phyloP scores from a whole-genome alignment of 2,113 vertebrate genomes.

The Epinephelus cyanopodus region DNA sequence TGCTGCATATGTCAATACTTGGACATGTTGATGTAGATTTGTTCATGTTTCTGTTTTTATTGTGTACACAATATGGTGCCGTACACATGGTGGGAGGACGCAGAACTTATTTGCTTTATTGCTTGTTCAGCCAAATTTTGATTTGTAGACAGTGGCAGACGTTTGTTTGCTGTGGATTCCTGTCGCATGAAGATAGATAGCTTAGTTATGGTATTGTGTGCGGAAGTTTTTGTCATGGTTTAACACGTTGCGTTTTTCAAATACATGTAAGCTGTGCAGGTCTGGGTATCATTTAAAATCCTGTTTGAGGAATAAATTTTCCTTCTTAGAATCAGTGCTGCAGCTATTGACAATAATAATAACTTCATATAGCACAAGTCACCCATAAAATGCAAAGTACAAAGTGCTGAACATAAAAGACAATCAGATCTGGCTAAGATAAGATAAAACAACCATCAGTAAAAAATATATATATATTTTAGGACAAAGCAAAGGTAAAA shows the following conservation, averaged over 20 bases:
- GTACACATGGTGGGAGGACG: neutral
- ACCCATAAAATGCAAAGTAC: no score
- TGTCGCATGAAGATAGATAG: neutral
- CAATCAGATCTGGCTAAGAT: no score
- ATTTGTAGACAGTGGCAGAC: neutral
- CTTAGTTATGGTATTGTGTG: neutral
- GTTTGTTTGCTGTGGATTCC: neutral
- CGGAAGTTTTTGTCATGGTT: neutral
- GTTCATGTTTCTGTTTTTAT: conserved; percentile 20
- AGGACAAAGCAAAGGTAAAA: no score
- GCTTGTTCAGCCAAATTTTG: conserved; percentile 7
- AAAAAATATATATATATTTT: no score
- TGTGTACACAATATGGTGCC: neutral
- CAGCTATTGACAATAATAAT: no score
- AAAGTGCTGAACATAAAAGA: no score
- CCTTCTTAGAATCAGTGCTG: neutral
- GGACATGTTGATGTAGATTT: conserved; percentile 16
- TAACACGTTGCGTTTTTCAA: neutral
- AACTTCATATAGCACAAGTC: no score
- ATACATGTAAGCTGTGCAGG: neutral
- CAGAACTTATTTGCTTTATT: neutral
- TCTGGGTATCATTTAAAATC: neutral
- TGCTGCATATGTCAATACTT: conserved; percentile 12
- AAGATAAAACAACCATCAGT: no score
- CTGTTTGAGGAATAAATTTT: neutral